Percentiles rank a stretch among this genome's conserved stretches.
phyloP scores from a whole-genome alignment of 2,888 invertebrate species.

The Allolobophora icterica region DNA sequence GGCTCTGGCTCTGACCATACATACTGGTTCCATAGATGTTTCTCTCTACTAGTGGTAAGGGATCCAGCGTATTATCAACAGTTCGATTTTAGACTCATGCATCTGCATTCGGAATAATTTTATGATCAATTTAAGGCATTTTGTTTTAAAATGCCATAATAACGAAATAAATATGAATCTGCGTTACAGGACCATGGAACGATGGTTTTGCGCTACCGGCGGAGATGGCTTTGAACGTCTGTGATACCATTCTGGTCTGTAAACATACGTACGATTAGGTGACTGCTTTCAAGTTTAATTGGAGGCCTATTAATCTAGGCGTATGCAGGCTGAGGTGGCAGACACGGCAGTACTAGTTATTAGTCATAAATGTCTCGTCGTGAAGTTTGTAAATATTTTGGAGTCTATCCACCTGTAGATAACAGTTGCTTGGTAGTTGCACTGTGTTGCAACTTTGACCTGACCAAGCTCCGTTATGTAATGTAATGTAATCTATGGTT shows the following conservation, averaged over 20 bases:
- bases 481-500: not conserved
- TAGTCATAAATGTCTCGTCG: no score
- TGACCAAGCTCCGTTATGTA: not conserved
- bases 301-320: no score
- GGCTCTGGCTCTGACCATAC: no score
- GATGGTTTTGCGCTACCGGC: not conserved
- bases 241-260: not conserved
- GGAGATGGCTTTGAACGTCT: not conserved
- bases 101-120: not conserved
- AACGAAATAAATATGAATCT: not conserved
- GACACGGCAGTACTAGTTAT: no score
- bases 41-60: not conserved
- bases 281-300: not conserved
- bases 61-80: slow-evolving; percentile 9
- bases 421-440: not conserved
- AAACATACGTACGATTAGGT: not conserved
- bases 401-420: no score
- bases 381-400: no score
- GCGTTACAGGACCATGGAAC: not conserved
- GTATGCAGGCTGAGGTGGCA: no score
- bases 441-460: not conserved
- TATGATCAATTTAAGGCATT: not conserved
- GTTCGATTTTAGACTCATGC: not conserved
- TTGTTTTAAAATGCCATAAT: not conserved
- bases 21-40: not conserved